Evolutionary conservation across 2,797 vertebrate species (phyloP).

Genomic region (Cichlasoma orientale): DNA sequence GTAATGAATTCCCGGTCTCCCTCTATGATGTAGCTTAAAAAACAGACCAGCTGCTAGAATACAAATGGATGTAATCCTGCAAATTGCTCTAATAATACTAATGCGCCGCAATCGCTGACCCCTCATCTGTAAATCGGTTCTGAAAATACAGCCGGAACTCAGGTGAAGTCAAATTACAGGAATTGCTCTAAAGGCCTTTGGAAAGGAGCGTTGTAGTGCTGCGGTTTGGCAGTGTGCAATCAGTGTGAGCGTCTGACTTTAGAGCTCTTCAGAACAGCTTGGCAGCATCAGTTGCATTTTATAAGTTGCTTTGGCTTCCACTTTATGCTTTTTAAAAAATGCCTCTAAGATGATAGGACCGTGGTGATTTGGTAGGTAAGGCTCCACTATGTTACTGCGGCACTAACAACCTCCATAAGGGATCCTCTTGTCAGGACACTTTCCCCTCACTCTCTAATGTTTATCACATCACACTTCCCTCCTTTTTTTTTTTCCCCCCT

Average conservation of each 20-base stretch:
- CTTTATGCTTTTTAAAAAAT: conserved; percentile 17
- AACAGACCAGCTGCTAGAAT: conserved; percentile 32
- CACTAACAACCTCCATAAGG: conserved; percentile 45
- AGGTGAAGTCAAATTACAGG: conserved; percentile 56
- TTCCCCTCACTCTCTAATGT: not conserved
- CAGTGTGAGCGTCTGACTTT: conserved; percentile 32
- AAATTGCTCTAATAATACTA: conserved; percentile 41
- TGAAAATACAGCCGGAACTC: conserved; percentile 37
- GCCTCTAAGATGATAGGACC: conserved; percentile 37
- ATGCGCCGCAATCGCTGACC: conserved; percentile 20
- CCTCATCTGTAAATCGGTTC: conserved; percentile 7
- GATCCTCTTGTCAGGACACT: conserved; percentile 27
- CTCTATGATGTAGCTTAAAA: conserved; percentile 21
- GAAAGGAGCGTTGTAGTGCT: not conserved
- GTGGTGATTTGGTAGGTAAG: conserved; percentile 18
- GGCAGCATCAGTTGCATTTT: conserved; percentile 26
- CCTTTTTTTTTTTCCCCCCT: not conserved
- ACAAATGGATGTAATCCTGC: conserved; percentile 56
- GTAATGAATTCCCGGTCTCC: conserved; percentile 35
- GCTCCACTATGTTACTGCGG: conserved; percentile 30
- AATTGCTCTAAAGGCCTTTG: conserved; percentile 29
- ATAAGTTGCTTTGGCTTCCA: conserved; percentile 35
- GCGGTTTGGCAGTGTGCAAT: conserved; percentile 50
- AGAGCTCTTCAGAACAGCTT: conserved; percentile 46
- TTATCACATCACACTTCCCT: not conserved